Base-by-base conservation (phyloP, 2,113 vertebrate genomes). In the Malurus elegans region DNA sequence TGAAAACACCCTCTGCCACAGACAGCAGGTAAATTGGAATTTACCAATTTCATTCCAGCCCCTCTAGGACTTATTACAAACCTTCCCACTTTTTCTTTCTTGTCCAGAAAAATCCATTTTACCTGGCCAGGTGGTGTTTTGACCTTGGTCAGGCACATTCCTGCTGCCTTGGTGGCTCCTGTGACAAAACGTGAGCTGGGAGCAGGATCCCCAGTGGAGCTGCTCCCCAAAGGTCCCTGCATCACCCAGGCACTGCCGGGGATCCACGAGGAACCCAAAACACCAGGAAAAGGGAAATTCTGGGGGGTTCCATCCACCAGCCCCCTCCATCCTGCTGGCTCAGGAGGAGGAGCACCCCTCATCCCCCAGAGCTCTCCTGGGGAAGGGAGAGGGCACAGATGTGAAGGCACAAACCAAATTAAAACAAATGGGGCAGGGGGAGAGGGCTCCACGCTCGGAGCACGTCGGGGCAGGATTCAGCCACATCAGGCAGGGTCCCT, bases 201-300 rank as follows among this genome's bases (percentile, higher is more conserved):
- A 83, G 72, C 29, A 44, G 7, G 6, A 8, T 23, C 20, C 61
- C n/a, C 20, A 6, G 5, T 29, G 32, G 29, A 85, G 65, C 40
- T 62, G 29, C n/a, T 66, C 32, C n/a, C 18, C n/a, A 20, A 4
- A 38, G 23, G 11, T 72, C 31, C 18, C 34, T 44, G 8, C 34
- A 6, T 4, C 11, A 34, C 9, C 50, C 0, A 1, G n/a, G 17
- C 21, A 18, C 5, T 42, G 19, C 15, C 2, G 0, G 19, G 8
- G 2, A 5, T 5, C 12, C 14, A 10, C 10, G 38, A 38, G 38
- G 38, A 38, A 38, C 19, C 47, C 42, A 12, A 28, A 58, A 48
- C 0, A 2, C 8, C 2, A 5, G 9, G 50, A n/a, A 40, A 6
- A 45, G 17, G 25, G 48, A 44, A 5, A 7, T 12, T 13, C 51